Evolutionary conservation across 2,888 invertebrate genomes (phyloP), one percentile per base, ranked within the genome.

Genomic region (Aphelenchoides bicaudatus): DNA sequence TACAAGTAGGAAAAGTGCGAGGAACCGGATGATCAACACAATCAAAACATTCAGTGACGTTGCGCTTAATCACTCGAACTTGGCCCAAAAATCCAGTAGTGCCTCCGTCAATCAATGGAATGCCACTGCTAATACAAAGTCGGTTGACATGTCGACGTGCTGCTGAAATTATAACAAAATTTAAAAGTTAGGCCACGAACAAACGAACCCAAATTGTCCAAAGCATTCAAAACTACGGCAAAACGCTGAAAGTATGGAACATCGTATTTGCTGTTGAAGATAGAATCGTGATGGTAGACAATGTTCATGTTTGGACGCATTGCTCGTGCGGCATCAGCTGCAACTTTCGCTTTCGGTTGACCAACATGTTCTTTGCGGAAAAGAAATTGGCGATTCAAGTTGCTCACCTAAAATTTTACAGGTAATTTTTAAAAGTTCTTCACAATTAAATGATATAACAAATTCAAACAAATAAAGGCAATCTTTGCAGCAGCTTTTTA

Each of bases 101-200:
- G 2, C 98, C 98, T 59, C 93, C 93, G 81, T 99, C 98, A 67
- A 99, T 86, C 1, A 99, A 82, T 0, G 98, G 94, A 30, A 93
- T 84, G 78, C 90, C 87, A 1, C 93, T 91, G 37, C 94, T 91
- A 49, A 98, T 83, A 80, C 98, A 99, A 90, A 99, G 90, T 28
- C 98, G 86, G 83, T 99, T 99, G 0, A 99, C 98, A 83, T 99
- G 98, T 80, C 90, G 94, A 43, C 98, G 86, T 0, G 98, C 98
- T 47, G 88, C 89, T 82, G 66, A 38, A 73, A 65, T 30, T 39
- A 30, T 28, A 8, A n/a, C n/a, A 23, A 16, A 52, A 56, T 39
- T 19, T 13, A 59, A 47, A n/a, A n/a, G n/a, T n/a, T n/a, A 54
- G 16, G 30, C 8, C 43, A 29, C 3, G 16, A 31, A 21, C 13